A percentile compares a stretch with the other conserved stretches of the same genome.
These are phyloP conservation scores for Lasioglossum villosulum DNA, from an alignment of 2,888 invertebrate genomes.

Conservation along the genomic window DNA sequence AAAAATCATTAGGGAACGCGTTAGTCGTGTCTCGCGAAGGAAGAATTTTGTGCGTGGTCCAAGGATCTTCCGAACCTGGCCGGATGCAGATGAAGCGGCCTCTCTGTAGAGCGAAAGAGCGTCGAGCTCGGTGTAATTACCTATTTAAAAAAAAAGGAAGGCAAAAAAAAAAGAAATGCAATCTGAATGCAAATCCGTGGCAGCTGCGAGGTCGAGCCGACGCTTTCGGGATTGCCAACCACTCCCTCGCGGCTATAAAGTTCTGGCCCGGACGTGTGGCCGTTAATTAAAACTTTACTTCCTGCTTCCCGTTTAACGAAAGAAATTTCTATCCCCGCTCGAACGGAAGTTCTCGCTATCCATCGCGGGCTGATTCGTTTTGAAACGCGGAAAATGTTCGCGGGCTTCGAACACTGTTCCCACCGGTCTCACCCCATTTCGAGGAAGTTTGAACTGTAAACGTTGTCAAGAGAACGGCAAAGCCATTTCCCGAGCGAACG, in stretches of 20 bases:
- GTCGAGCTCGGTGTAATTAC: conserved; percentile 75
- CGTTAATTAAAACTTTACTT: conserved; percentile 82
- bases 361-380: conserved; percentile 28
- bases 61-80: conserved; percentile 34
- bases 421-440: conserved; percentile 28
- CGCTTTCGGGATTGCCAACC: conserved; percentile 77
- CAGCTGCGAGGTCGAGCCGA: conserved; percentile 78
- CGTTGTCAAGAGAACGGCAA: not conserved
- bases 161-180: conserved; percentile 76
- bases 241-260: conserved; percentile 69
- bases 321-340: conserved; percentile 72
- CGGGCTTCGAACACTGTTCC: not conserved
- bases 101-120: conserved; percentile 35
- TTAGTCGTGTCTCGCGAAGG: not conserved
- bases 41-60: conserved; percentile 28
- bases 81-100: conserved; percentile 61
- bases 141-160: conserved; percentile 67
- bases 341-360: conserved; percentile 52
- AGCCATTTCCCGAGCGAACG: not conserved
- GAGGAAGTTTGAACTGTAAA: not conserved
- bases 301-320: conserved; percentile 74
- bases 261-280: conserved; percentile 77
- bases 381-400: conserved; percentile 18
- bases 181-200: conserved; percentile 83
- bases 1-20: conserved; percentile 36